phyloP scores from a whole-genome alignment of 2,113 vertebrate genomes.

The Pyrgilauda ruficollis region DNA sequence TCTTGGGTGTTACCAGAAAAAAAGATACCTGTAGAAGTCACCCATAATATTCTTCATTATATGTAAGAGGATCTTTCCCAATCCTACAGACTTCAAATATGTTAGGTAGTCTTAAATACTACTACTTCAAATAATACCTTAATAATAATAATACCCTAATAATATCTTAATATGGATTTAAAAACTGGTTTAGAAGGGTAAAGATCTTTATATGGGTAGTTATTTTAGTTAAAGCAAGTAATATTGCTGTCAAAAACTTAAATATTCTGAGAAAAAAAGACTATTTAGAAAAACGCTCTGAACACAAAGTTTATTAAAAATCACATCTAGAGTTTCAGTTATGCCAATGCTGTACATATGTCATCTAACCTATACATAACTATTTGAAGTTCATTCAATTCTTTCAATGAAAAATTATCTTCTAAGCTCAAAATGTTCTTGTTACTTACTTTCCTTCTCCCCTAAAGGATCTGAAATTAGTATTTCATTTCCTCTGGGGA shows the following conservation, averaged over 20 bases:
- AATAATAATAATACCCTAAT: background rate
- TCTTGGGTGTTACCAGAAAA: background rate
- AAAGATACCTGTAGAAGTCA: background rate
- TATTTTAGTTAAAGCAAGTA: background rate
- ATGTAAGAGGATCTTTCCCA: background rate
- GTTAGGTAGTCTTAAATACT: background rate
- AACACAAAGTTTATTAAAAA: background rate
- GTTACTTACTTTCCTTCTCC: background rate
- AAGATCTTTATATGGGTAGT: background rate
- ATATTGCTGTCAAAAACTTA: background rate
- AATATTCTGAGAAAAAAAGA: background rate
- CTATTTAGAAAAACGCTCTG: background rate
- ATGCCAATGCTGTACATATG: accelerated
- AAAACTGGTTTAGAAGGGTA: background rate
- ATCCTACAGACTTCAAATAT: background rate
- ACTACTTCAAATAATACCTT: background rate
- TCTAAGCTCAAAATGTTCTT: background rate
- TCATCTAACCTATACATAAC: background rate
- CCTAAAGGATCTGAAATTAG: background rate
- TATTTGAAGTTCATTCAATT: background rate
- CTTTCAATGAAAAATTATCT: background rate
- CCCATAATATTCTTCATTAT: background rate
- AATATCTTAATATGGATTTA: background rate
- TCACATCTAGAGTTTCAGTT: background rate
- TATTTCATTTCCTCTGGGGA: background rate